Conservation (phyloP, 2,888 invertebrate genomes). For the Stenichneumon culpator region DNA sequence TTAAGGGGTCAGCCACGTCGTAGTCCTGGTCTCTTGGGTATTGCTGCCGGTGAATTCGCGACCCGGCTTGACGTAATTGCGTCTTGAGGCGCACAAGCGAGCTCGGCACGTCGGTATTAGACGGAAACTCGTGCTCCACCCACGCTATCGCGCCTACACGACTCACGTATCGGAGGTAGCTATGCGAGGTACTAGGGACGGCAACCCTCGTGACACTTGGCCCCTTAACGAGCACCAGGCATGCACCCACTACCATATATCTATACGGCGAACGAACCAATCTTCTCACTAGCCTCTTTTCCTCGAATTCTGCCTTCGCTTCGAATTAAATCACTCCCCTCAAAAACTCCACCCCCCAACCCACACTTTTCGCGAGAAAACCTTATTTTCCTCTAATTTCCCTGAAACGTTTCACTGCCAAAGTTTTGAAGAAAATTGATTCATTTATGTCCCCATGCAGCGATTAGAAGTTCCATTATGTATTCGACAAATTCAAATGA, state of each 20-base stretch:
- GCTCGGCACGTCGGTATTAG: constrained; percentile 42
- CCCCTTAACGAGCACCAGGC: constrained; percentile 65
- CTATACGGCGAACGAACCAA: constrained; percentile 58
- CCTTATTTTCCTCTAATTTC: constrained; percentile 1
- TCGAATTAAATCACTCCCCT: constrained; percentile 37
- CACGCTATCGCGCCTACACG: constrained; percentile 33
- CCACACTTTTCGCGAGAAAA: not conserved
- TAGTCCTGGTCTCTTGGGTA: constrained; percentile 8
- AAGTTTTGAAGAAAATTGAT: constrained; percentile 24
- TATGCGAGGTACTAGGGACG: constrained; percentile 28
- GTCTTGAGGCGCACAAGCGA: constrained; percentile 43
- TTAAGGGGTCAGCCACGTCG: constrained; percentile 2
- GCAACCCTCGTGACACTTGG: constrained; percentile 65
- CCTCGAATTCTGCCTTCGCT: constrained; percentile 35
- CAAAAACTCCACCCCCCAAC: not conserved
- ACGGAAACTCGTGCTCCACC: constrained; percentile 61
- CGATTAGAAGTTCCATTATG: constrained; percentile 26
- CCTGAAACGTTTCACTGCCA: not conserved
- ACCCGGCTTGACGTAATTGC: constrained; percentile 61
- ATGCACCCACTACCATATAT: constrained; percentile 59
- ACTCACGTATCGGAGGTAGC: constrained; percentile 54
- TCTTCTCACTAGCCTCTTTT: constrained; percentile 53
- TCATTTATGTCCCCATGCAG: not conserved
- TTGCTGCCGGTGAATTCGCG: constrained; percentile 47
- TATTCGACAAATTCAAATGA: constrained; percentile 18